These are phyloP conservation scores for Schrankia costaestrigalis DNA, from an alignment of 2,888 invertebrate species.

Conservation along the genomic window DNA sequence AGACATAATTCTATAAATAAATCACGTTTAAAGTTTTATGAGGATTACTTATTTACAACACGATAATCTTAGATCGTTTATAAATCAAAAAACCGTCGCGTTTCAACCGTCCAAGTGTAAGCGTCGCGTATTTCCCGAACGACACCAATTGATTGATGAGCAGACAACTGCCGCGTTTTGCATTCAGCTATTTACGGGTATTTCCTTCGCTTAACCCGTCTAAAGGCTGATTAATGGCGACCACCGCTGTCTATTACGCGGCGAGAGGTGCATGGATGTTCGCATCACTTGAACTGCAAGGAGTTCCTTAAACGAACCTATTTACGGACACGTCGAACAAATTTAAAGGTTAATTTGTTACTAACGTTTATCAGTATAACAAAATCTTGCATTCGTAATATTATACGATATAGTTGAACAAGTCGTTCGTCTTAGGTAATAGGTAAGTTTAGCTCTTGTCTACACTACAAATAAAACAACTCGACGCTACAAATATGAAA, in stretches of 20 bases:
- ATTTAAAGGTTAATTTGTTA: conserved; percentile 29
- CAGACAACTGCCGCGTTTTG: conserved; percentile 76
- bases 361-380: no score
- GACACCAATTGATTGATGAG: conserved; percentile 71
- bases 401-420: background rate
- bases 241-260: conserved; percentile 56
- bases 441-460: no score
- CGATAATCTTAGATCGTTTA: conserved; percentile 11
- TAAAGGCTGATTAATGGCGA: conserved; percentile 69
- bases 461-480: no score
- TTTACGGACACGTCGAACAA: conserved; percentile 23
- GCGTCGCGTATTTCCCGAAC: conserved; percentile 25
- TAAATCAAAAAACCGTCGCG: conserved; percentile 26
- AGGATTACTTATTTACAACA: conserved; percentile 11
- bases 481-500: no score
- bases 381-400: conserved; percentile 13
- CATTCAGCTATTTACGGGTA: conserved; percentile 79
- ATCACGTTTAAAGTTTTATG: conserved; percentile 9
- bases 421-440: background rate
- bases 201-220: conserved; percentile 77
- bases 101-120: conserved; percentile 19
- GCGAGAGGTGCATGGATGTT: conserved; percentile 47
- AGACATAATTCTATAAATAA: no score
- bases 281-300: conserved; percentile 41
- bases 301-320: conserved; percentile 31